A percentile compares a stretch with the other conserved stretches of the same genome.
Evolutionary conservation across 2,113 vertebrate genomes (phyloP).

Genomic region (Clupea harengus): DNA sequence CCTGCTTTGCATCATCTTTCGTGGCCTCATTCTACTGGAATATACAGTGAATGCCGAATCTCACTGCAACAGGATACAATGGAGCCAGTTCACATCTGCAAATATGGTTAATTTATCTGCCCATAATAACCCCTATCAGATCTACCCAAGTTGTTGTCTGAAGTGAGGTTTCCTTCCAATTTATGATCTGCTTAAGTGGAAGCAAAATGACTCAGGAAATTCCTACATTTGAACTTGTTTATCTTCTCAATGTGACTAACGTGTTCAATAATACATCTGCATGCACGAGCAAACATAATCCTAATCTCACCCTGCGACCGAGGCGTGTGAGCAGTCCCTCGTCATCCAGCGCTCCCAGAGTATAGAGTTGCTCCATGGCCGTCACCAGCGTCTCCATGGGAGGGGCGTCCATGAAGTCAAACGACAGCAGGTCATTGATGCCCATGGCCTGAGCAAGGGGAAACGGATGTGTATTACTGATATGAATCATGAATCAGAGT

Average conservation of each 20-base stretch:
- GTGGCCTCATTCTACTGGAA: not conserved
- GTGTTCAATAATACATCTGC: not conserved
- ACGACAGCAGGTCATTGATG: slow-evolving; percentile 96
- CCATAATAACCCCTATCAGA: no score
- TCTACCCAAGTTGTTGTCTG: no score
- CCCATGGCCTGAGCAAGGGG: slow-evolving; percentile 85
- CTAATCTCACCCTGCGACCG: slow-evolving; percentile 82
- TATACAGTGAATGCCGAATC: no score
- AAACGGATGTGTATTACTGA: not conserved
- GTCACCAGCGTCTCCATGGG: slow-evolving; percentile 98
- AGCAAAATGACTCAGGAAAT: not conserved
- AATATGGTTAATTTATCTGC: not conserved
- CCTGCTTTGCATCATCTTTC: not conserved
- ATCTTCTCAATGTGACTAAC: not conserved
- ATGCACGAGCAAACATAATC: not conserved
- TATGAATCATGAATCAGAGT: not conserved
- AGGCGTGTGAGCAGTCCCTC: slow-evolving; percentile 93
- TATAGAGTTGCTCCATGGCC: slow-evolving; percentile 98
- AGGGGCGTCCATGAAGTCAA: slow-evolving; percentile 98
- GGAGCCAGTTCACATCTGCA: not conserved
- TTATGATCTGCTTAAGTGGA: no score
- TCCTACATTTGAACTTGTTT: not conserved
- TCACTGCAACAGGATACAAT: not conserved
- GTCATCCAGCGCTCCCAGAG: slow-evolving; percentile 91
- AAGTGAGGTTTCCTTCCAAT: no score